Evolutionary conservation across 2,113 vertebrate species (phyloP), one percentile per base, ranked within the genome.

Genomic region (Prochilodus magdalenae): DNA sequence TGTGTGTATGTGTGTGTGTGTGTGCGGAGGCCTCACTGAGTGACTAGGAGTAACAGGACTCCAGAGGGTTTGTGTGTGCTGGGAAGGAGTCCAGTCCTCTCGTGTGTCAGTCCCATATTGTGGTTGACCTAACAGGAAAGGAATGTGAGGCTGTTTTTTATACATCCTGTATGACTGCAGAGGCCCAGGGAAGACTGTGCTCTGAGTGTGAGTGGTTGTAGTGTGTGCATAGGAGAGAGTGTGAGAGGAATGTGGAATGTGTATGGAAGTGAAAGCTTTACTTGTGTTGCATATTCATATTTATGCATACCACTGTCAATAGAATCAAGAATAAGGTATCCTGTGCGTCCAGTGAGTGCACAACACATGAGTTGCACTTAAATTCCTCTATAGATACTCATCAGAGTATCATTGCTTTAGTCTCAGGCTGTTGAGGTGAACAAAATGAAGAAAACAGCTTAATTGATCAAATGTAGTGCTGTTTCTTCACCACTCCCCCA

Each of bases 51-150:
- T 83, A 85, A 85, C 79, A 84, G 75, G 81, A 83, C 81, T 85
- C 74, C 82, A 53, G 76, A 81, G 73, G 77, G 82, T 79, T 77
- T 77, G 82, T 84, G 75, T 81, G 65, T 81, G 83, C 87, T 88
- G 80, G 86, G 86, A 84, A 77, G 36, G 59, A 73, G 65, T 84
- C 83, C 84, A 87, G 77, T 75, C 67, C 82, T 86, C 84, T 88
- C 77, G 91, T 92, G 90, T 86, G 85, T 89, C 91, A 89, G 86
- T 87, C 89, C 87, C 84, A 86, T 85, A 89, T 91, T 94, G 91
- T 91, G 91, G 88, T 89, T 91, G 90, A 91, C 90, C 82, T 93
- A 92, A 93, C 92, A 90, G 92, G 91, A 94, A 92, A 92, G 91
- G 93, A 93, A 94, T 94, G 91, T 89, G 89, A 90, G 79, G 13